These are phyloP conservation scores for Pluvialis apricaria DNA, from an alignment of 2,113 vertebrate species.

Conservation along the genomic window DNA sequence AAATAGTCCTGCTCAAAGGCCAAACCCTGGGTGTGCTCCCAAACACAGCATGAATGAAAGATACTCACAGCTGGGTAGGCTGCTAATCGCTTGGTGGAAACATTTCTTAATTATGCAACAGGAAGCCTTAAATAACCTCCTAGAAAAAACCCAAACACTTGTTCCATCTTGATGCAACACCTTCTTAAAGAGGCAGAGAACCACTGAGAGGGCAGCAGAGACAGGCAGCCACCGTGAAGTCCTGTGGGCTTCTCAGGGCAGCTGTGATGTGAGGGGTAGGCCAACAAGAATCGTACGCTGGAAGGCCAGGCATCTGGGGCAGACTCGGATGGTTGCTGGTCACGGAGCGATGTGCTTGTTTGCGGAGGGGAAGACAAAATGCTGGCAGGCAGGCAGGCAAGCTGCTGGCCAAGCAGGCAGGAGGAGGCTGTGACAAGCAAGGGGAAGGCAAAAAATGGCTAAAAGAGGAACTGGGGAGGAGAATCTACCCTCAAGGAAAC, in stretches of 20 bases:
- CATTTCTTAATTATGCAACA: slow-evolving; percentile 17
- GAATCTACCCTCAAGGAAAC: background rate
- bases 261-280: fast-evolving
- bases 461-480: slow-evolving; percentile 25
- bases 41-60: background rate
- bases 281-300: fast-evolving
- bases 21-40: background rate
- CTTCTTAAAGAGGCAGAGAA: slow-evolving; percentile 1
- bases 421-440: background rate
- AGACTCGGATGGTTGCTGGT: background rate
- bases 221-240: background rate
- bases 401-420: background rate
- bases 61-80: background rate
- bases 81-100: slow-evolving; percentile 8
- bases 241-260: background rate
- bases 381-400: background rate
- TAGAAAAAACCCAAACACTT: background rate
- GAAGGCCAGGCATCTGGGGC: background rate
- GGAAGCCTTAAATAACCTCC: slow-evolving; percentile 27
- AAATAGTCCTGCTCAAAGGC: background rate
- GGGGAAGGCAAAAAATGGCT: background rate
- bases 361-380: background rate
- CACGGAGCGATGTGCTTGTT: fast-evolving
- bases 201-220: background rate
- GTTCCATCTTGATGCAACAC: background rate